Evolutionary conservation across 2,113 vertebrate species (phyloP).

Genomic region (Tachysurus vachellii): DNA sequence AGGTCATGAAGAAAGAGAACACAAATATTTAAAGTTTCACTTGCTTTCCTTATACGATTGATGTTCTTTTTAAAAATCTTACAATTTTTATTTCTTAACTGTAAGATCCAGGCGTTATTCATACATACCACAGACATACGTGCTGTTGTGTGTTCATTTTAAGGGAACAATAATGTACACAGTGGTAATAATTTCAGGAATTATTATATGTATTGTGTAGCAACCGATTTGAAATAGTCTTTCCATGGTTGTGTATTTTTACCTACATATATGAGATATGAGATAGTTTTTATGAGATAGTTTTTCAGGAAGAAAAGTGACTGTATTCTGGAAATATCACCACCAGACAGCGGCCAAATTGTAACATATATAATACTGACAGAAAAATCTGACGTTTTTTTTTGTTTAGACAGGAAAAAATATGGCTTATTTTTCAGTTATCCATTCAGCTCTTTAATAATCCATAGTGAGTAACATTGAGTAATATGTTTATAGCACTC

Average conservation of each 20-base stretch:
- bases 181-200: background rate
- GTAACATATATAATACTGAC: background rate
- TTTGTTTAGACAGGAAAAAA: background rate
- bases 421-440: background rate
- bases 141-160: background rate
- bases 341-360: background rate
- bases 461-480: background rate
- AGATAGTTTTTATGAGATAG: no score
- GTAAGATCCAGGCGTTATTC: background rate
- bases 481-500: background rate
- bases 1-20: no score
- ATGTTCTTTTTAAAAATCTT: background rate
- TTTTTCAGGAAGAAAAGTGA: background rate
- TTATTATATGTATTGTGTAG: background rate
- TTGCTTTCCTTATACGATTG: background rate
- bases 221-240: background rate
- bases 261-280: no score
- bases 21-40: background rate
- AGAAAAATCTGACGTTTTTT: background rate
- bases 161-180: background rate
- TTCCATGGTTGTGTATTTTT: background rate
- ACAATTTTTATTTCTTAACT: background rate
- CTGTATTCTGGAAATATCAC: background rate
- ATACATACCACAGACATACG: background rate
- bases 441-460: background rate